These are phyloP conservation scores for Myotis daubentonii DNA, from an alignment of 2,797 vertebrate species.

Conservation along the genomic window DNA sequence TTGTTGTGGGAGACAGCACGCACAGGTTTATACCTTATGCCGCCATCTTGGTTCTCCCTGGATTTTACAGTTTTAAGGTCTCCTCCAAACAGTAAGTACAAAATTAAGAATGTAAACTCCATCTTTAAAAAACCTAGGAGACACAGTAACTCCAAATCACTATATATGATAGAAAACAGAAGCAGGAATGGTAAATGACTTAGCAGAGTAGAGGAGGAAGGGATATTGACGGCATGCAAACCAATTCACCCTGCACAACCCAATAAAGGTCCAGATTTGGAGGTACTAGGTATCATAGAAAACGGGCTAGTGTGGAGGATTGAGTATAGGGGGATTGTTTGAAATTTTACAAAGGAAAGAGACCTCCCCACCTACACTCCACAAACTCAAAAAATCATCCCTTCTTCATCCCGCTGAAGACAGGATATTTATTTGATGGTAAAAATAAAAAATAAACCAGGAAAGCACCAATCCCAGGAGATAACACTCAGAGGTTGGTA, in stretches of 20 bases:
- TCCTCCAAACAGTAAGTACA: not conserved
- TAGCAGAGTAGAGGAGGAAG: not conserved
- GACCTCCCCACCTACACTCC: not conserved
- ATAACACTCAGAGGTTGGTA: not conserved
- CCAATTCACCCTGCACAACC: not conserved
- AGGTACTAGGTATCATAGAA: not conserved
- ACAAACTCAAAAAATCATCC: constrained; percentile 44
- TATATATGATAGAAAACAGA: not conserved
- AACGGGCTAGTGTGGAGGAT: not conserved
- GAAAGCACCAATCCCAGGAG: not conserved
- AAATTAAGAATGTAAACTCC: constrained; percentile 18
- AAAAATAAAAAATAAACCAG: not conserved
- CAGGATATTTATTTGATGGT: not conserved
- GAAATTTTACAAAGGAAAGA: constrained; percentile 10
- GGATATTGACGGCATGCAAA: not conserved
- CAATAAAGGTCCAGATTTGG: not conserved
- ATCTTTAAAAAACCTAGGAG: constrained; percentile 24
- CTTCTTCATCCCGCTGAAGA: not conserved
- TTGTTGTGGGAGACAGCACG: too few species aligned
- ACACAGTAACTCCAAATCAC: not conserved
- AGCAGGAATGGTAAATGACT: not conserved
- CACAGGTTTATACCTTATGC: too few species aligned
- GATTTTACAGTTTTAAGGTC: constrained; percentile 16
- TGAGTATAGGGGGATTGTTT: not conserved
- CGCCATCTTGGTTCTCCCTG: too few species aligned